Conservation (phyloP, 2,113 vertebrate species). For the Prolemur simus region DNA sequence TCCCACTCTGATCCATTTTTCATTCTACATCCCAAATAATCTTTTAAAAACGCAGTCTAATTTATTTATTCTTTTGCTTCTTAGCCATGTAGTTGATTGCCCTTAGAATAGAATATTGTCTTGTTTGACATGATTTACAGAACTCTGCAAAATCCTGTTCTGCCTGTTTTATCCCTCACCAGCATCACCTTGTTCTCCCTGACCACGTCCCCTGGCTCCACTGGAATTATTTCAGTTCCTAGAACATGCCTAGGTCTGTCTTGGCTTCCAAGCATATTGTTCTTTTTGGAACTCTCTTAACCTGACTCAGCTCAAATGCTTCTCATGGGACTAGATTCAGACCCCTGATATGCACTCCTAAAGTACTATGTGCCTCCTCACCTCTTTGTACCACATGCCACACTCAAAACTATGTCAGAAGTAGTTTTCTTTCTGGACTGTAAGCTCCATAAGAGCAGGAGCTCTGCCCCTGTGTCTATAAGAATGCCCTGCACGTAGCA, state of each 20-base stretch:
- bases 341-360: neutral
- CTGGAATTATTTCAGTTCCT: neutral
- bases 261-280: neutral
- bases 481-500: neutral
- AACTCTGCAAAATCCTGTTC: neutral
- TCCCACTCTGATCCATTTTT: neutral
- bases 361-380: neutral
- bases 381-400: neutral
- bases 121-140: neutral
- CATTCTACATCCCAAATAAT: neutral
- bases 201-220: accelerated
- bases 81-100: neutral
- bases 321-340: neutral
- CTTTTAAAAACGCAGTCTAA: neutral
- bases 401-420: neutral
- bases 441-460: neutral
- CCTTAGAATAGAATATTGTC: neutral
- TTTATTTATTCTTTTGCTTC: neutral
- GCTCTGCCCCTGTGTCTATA: neutral
- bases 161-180: neutral
- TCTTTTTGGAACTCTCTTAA: neutral
- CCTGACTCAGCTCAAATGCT: neutral
- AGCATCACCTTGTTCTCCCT: neutral
- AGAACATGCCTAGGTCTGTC: neutral
- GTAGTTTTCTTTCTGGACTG: neutral